Evolutionary conservation across 2,797 vertebrate genomes (phyloP), one percentile per base, ranked within the genome.

Genomic region (Chrysocyon brachyurus): DNA sequence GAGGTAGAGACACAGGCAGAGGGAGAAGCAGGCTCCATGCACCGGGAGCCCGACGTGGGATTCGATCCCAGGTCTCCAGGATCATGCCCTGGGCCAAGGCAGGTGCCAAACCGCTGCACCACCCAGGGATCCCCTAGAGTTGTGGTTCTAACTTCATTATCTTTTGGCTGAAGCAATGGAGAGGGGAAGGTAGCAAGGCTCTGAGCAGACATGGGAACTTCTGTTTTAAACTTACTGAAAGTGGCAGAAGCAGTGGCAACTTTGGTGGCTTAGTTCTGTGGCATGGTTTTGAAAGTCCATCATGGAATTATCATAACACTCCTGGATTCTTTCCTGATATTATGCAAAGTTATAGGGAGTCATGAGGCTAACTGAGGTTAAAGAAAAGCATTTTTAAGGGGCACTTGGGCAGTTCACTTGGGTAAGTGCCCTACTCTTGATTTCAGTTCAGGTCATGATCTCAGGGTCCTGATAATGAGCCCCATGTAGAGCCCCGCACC

Each of bases 311-410:
- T 68, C 49, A 49, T 33, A 79, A 21, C 6, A 52, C 21, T 63
- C 24, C 40, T 77, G 12, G 12, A 17, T 82, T 90, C 24, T 31
- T 70, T 49, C 9, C 24, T 68, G 66, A 15, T 95, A 28, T 16
- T 82, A 57, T 15, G 6, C 11, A 90, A 92, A 90, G 12, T 82
- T 3, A 33, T 21, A 52, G 21, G 24, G 19, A 96, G 61, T 12
- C 26, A 57, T 26, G 28, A 75, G 19, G 52, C 26, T 61, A 70
- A 77, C 6, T 79, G 19, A 94, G 16, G 19, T 61, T 61, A 73
- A 94, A 83, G 40, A 64, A 87, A 87, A 94, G 7, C 3, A 90
- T 70, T 95, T 59, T 64, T 68, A 33, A 68, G n/a, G 17, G 66
- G 9, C 17, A 68, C 66, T n/a, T 33, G n/a, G 66, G 66, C 21